A percentile compares a stretch with the other conserved stretches of the same genome.
Evolutionary conservation across 2,797 vertebrate species (phyloP).

Genomic region (Etheostoma nigrum): DNA sequence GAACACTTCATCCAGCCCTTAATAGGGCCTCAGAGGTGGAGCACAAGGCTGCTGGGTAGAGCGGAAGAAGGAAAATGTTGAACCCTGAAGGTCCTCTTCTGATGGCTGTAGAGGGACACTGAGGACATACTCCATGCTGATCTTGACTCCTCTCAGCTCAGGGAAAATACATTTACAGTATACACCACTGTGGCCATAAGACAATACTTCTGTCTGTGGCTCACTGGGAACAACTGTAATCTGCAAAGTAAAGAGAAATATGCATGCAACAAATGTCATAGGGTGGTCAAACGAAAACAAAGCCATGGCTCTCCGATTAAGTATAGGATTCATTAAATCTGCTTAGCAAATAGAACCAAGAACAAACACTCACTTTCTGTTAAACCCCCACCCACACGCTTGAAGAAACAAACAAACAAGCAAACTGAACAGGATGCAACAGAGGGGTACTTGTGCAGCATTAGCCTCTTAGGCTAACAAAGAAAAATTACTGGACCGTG

Average conservation of each 20-base stretch:
- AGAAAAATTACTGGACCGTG: constrained; percentile 58
- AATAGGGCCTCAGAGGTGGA: constrained; percentile 62
- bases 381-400: constrained; percentile 47
- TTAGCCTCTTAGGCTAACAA: constrained; percentile 79
- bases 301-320: constrained; percentile 70
- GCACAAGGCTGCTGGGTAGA: constrained; percentile 40
- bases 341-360: constrained; percentile 78
- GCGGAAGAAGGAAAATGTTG: constrained; percentile 78
- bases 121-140: constrained; percentile 38
- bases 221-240: constrained; percentile 33
- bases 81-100: constrained; percentile 72
- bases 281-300: constrained; percentile 50
- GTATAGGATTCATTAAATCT: constrained; percentile 79
- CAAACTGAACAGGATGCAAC: constrained; percentile 62
- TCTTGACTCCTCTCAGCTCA: constrained; percentile 36
- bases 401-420: constrained; percentile 78
- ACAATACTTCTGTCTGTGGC: constrained; percentile 11
- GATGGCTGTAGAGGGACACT: constrained; percentile 62
- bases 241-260: constrained; percentile 49
- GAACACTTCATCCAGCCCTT: constrained; percentile 55
- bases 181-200: constrained; percentile 9
- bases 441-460: constrained; percentile 70
- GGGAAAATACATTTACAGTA: constrained; percentile 46
- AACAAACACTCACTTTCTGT: constrained; percentile 73
- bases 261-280: constrained; percentile 46